Evolutionary conservation across 2,797 vertebrate species (phyloP), one percentile per base, ranked within the genome.

Genomic region (Malurus splendens): DNA sequence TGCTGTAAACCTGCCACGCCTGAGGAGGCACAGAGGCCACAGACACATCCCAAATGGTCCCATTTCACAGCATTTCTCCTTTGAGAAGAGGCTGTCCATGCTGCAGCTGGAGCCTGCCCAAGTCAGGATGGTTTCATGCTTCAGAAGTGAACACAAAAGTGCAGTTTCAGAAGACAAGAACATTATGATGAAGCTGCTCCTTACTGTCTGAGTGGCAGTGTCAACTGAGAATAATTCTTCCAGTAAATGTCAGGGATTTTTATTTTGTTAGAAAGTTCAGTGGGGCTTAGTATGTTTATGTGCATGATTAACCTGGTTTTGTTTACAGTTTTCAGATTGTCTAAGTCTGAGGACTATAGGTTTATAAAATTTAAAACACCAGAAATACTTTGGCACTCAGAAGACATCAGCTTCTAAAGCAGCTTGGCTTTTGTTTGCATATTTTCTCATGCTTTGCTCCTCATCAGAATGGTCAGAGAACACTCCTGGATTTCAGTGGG

Each of bases 61-160:
- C 38, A 30, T 81, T 67, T 45, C 66, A 82, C n/a, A 80, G 60
- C 85, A 92, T 90, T 89, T 64, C 86, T 86, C 77, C 73, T 77
- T 30, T 44, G 41, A 33, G 47, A 82, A 67, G 38, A 39, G 42
- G 54, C 89, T 22, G 3, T 48, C 36, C 7, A 9, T 71, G 90
- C 79, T 81, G 66, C 87, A 67, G 38, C 62, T 83, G 87, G 89
- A 91, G 91, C 76, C 66, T 83, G 82, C 59, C 10, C 20, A 57
- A 68, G 59, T 73, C 73, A 47, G 55, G 89, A 47, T 45, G 82
- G 70, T 92, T 87, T 86, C 75, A 22, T 64, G 71, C 50, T 72
- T 54, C 30, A 20, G 86, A 90, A 92, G 81, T 4, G 30, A 74
- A 78, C 33, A 12, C 57, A 38, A 23, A 52, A 48, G 39, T 47